These are phyloP conservation scores for Platysternon megacephalum DNA, from an alignment of 2,113 vertebrate species.

Conservation along the genomic window DNA sequence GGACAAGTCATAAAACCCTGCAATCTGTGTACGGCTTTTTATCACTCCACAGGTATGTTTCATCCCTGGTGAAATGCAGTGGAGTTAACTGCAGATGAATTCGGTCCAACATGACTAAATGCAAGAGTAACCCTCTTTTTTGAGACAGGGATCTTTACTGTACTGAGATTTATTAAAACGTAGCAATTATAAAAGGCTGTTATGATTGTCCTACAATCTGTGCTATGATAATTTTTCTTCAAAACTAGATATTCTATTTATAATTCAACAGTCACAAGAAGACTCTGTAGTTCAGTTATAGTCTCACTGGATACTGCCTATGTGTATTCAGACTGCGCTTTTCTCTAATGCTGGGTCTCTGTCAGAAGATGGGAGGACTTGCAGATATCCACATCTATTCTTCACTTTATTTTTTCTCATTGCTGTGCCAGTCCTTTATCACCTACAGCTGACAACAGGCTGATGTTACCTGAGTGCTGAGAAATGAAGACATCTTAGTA, in stretches of 20 bases:
- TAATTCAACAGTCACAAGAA: not conserved
- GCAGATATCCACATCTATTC: conserved; percentile 19
- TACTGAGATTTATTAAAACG: not conserved
- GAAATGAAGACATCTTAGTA: not conserved
- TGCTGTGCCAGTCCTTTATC: conserved; percentile 27
- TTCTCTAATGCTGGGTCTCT: not conserved
- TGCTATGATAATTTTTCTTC: no score
- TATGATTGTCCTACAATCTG: not conserved
- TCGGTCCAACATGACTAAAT: not conserved
- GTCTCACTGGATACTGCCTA: not conserved
- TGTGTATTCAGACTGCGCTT: fast-evolving
- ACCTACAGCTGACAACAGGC: not conserved
- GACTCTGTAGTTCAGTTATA: fast-evolving
- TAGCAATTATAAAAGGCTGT: not conserved
- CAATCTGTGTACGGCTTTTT: not conserved
- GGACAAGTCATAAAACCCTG: not conserved
- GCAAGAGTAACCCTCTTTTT: not conserved
- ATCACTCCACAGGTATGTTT: not conserved
- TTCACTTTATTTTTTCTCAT: not conserved
- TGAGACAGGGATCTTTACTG: not conserved
- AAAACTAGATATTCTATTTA: no score
- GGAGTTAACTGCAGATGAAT: not conserved
- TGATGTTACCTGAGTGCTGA: not conserved
- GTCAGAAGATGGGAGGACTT: not conserved
- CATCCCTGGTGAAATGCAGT: not conserved